Evolutionary conservation across 2,797 vertebrate genomes (phyloP), one percentile per base, ranked within the genome.

Genomic region (Florisuga fusca): DNA sequence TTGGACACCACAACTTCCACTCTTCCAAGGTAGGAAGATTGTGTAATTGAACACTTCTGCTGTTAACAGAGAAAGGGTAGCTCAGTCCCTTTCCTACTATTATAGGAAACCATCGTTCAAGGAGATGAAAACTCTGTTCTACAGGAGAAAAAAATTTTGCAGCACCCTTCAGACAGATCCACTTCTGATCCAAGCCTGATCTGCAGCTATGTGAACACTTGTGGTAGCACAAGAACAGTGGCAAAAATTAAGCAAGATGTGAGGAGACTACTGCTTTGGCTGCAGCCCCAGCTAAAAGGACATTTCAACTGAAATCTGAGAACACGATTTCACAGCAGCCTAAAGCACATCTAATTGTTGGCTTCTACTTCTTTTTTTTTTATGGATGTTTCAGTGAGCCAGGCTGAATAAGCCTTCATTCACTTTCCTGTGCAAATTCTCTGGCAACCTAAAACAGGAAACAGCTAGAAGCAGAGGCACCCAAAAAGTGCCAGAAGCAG

Each of bases 121-220:
- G 13, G 27, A 81, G 67, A 21, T 10, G 19, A 51, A 58, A 20
- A 8, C 7, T 7, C 6, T 1, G 1, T 31, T 33, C 63, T 36
- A 63, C 13, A n/a, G 8, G 38, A 3, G 4, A 50, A 3, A 78
- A 78, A 41, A 50, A 2, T 3, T 34, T 6, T 9, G 25, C 17
- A 50, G 9, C 11, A 25, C 8, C 73, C 72, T 27, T 68, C 51
- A 66, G 26, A 53, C 25, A 55, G 21, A 50, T 50, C 21, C 12
- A 7, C n/a, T 78, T 86, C 57, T 34, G 12, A 85, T 25, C 9
- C 59, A 78, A n/a, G n/a, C 19, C 55, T 34, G 48, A 46, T 41
- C 29, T 41, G 8, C 26, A 59, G 25, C n/a, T 59, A 43, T 0
- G 0, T 58, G 19, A 74, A 59, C 14, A 17, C 43, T 27, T 36